Evolutionary conservation across 1,140 invertebrate species (phyloP).

Genomic region (Nylanderia fulva): DNA sequence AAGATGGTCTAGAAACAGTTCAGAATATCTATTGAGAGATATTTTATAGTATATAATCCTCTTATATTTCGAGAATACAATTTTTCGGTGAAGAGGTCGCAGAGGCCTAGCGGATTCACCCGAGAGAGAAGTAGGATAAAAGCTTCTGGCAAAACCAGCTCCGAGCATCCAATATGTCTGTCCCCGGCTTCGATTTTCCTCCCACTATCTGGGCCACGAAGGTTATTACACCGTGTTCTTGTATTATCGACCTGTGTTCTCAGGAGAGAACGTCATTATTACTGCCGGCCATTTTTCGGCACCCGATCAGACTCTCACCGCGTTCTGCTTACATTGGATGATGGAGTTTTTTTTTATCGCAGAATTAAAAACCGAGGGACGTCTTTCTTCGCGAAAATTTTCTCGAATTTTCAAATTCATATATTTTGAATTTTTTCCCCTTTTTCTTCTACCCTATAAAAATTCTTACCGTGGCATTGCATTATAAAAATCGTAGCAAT

Average conservation of each 20-base stretch:
- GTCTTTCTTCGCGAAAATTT: background rate
- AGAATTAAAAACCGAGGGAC: background rate
- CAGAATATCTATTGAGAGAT: too few relatives aligned
- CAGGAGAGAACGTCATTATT: constrained; percentile 63
- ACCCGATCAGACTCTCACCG: background rate
- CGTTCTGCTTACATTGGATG: constrained; percentile 17
- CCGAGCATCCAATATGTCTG: constrained; percentile 72
- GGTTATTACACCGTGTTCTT: constrained; percentile 73
- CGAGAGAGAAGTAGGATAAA: constrained; percentile 64
- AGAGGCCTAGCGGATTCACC: constrained; percentile 1
- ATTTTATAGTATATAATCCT: too few relatives aligned
- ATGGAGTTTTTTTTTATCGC: constrained; percentile 42
- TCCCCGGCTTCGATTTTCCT: constrained; percentile 72
- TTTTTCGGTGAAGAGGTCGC: constrained; percentile 45
- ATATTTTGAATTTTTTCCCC: background rate
- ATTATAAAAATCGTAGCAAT: background rate
- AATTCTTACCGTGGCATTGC: background rate
- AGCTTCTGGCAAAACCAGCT: constrained; percentile 60
- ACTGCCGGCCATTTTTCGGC: constrained; percentile 34
- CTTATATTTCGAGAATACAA: too few relatives aligned
- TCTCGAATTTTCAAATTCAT: background rate
- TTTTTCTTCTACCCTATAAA: too few relatives aligned
- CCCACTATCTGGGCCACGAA: constrained; percentile 69
- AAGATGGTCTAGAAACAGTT: too few relatives aligned
- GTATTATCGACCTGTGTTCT: constrained; percentile 61